Evolutionary conservation across 2,113 vertebrate genomes (phyloP), one percentile per base, ranked within the genome.

Genomic region (Equus przewalskii): DNA sequence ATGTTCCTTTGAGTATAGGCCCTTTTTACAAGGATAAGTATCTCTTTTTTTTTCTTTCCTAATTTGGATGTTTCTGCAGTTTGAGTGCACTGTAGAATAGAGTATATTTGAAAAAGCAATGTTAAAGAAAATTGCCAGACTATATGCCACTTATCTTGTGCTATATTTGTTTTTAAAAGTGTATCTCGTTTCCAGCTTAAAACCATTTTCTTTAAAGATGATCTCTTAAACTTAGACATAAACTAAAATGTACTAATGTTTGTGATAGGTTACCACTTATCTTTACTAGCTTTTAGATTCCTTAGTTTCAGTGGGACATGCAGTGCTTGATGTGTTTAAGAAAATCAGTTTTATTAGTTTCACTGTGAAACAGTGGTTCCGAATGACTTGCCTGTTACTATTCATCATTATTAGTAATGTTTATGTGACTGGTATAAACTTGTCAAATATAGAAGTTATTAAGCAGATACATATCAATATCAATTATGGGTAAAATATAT

Each of bases 1-100:
- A 98, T 98, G 97, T 98, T 99, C 98, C 98, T 99, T 96, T 97
- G 98, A 98, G 97, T 98, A 96, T 93, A 98, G 88, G 33, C 81
- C 85, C 84, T 95, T 69, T 58, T 81, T 75, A 65, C 54, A 72
- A 89, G 72, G 78, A 97, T 95, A 97, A 97, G 75, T 97, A 78
- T 93, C 64, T 91, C 54, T 91, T 69, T 94, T 65, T 54, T 88
- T 21, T 16, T 9, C 60, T 96, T 79, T 56, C 88, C 78, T 88
- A 89, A 94, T 98, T 98, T 98, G 72, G 94, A 81, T 96, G 54
- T 98, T 98, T 98, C 97, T 86, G 70, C 94, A 97, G 54, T 94
- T 95, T 89, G 0, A 97, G 56, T 75, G 7, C 84, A 93, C 84
- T 95, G 12, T 62, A 92, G 89, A 80, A 64, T 94, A 83, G 65